Conservation (phyloP, 2,888 invertebrate species). For the Mythimna ferrago region DNA sequence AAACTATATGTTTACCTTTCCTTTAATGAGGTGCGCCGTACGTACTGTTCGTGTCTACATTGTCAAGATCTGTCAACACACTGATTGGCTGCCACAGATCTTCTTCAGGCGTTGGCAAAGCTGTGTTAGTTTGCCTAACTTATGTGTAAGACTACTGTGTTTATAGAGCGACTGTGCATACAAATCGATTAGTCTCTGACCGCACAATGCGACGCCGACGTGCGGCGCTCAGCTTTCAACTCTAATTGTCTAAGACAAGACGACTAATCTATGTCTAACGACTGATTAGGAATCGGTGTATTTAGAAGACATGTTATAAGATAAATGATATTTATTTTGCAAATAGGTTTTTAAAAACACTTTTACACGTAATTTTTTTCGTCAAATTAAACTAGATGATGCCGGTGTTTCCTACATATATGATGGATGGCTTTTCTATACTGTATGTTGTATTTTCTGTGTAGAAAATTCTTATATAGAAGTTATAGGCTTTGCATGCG, state of each 20-base stretch:
- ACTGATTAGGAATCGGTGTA: conserved; percentile 11
- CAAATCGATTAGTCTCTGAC: conserved; percentile 50
- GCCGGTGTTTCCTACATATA: no score
- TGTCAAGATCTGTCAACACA: conserved; percentile 36
- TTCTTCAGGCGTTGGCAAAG: conserved; percentile 19
- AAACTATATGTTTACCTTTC: conserved; percentile 4
- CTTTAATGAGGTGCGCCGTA: conserved; percentile 10
- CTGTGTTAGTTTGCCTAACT: conserved; percentile 15
- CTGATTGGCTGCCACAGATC: conserved; percentile 50
- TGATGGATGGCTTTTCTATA: neutral
- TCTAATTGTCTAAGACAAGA: conserved; percentile 37
- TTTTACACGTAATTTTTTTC: no score
- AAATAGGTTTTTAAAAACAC: no score
- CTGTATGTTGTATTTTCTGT: no score
- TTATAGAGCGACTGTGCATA: conserved; percentile 46
- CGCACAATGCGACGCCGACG: conserved; percentile 22
- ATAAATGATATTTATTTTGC: no score
- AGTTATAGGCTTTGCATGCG: no score
- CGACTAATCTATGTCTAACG: conserved; percentile 19
- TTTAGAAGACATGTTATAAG: neutral
- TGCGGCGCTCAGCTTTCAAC: conserved; percentile 22
- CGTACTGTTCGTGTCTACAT: conserved; percentile 17
- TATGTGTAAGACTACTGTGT: conserved; percentile 12
- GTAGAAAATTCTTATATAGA: no score
- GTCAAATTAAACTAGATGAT: no score